Evolutionary conservation across 2,113 vertebrate species (phyloP).

Genomic region (Madoqua kirkii): DNA sequence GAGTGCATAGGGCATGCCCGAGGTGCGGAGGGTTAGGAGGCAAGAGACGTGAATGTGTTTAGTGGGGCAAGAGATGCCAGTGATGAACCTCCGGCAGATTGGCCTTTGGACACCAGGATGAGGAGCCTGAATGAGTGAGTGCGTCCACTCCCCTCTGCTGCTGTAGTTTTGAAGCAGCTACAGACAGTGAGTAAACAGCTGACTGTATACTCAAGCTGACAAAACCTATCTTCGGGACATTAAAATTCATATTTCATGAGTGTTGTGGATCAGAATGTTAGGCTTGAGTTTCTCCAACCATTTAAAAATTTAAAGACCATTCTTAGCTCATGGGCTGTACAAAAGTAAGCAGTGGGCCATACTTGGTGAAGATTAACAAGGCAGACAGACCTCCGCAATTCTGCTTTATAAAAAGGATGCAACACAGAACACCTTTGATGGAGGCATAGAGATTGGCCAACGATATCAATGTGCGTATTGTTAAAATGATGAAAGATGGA

Average conservation of each 20-base stretch:
- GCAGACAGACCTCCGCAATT: neutral
- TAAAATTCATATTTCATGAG: accelerated
- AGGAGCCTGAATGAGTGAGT: accelerated
- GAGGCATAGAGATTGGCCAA: accelerated
- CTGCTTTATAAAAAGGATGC: too few relatives aligned
- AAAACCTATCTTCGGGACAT: accelerated
- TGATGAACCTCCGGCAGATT: accelerated
- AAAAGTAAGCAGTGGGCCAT: neutral
- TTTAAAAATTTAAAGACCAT: neutral
- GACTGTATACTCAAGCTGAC: accelerated
- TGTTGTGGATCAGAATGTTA: neutral
- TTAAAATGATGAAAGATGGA: accelerated
- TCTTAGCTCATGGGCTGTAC: neutral
- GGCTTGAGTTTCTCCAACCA: too few relatives aligned
- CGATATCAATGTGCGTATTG: accelerated
- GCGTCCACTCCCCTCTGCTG: accelerated
- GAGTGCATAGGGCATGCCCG: accelerated
- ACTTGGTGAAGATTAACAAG: neutral
- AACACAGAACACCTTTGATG: accelerated
- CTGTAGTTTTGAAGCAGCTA: accelerated
- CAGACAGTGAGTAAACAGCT: accelerated
- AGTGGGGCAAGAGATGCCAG: accelerated
- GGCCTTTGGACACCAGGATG: neutral
- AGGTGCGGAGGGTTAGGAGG: neutral
- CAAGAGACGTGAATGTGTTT: neutral